A percentile compares a stretch with the other conserved stretches of the same genome.
Evolutionary conservation across 1,140 invertebrate species (phyloP).

Genomic region (Drosophila tristis): DNA sequence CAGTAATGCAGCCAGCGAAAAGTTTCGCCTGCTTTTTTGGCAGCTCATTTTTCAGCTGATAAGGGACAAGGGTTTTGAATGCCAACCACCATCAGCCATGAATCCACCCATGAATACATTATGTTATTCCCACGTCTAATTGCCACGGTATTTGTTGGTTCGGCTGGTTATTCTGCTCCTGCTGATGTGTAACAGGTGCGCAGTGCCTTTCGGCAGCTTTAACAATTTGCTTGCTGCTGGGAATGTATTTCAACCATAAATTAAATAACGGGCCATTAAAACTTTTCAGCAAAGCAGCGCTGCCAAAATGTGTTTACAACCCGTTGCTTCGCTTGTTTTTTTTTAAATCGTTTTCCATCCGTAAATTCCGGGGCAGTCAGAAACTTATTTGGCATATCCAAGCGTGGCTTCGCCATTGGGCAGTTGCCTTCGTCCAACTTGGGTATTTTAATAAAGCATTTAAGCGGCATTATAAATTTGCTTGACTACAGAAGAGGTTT

Average conservation of each 20-base stretch:
- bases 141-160: constrained; percentile 50
- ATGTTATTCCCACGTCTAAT: constrained; percentile 58
- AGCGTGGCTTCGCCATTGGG: constrained; percentile 20
- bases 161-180: constrained; percentile 14
- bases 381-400: constrained; percentile 74
- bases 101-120: constrained; percentile 62
- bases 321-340: constrained; percentile 18
- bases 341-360: constrained; percentile 34
- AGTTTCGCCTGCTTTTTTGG: constrained; percentile 8
- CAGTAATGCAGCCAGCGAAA: constrained; percentile 1
- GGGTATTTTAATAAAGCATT: constrained; percentile 77
- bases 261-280: constrained; percentile 80
- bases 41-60: constrained; percentile 72
- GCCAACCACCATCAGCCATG: constrained; percentile 15
- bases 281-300: constrained; percentile 57
- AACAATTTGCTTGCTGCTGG: constrained; percentile 53
- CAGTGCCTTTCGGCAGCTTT: constrained; percentile 21
- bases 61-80: constrained; percentile 45
- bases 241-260: constrained; percentile 78
- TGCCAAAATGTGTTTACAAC: constrained; percentile 66
- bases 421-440: constrained; percentile 42
- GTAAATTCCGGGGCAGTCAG: constrained; percentile 53
- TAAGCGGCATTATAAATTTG: constrained; percentile 74
- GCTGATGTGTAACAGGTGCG: constrained; percentile 67
- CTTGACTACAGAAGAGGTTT: constrained; percentile 56